Percentiles rank a stretch among this genome's conserved stretches.
Conservation (phyloP, 2,888 invertebrate species). For the Noctua fimbriata region DNA sequence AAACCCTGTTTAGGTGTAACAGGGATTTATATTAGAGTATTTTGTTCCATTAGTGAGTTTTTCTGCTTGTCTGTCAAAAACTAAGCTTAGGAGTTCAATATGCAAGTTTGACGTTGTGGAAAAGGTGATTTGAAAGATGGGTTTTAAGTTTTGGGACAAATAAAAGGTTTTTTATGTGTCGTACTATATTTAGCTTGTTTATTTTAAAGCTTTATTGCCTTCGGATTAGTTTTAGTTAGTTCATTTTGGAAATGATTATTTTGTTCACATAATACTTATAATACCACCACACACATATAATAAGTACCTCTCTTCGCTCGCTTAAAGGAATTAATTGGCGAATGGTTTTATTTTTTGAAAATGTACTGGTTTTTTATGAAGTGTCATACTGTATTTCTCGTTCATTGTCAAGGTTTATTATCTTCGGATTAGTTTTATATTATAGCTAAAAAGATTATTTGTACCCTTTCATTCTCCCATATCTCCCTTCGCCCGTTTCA, state of each 20-base stretch:
- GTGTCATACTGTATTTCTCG: background rate
- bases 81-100: conserved; percentile 16
- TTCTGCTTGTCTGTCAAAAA: conserved; percentile 17
- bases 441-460: too few species aligned
- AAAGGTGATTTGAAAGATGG: background rate
- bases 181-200: background rate
- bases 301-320: too few species aligned
- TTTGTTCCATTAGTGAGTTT: conserved; percentile 51
- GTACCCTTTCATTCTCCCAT: too few species aligned
- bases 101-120: background rate
- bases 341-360: background rate
- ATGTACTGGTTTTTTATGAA: background rate
- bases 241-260: background rate
- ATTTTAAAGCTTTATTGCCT: background rate
- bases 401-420: background rate
- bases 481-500: background rate
- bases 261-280: too few species aligned
- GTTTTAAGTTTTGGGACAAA: background rate
- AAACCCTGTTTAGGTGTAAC: conserved; percentile 54
- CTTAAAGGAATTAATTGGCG: too few species aligned
- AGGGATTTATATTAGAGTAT: conserved; percentile 51
- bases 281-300: too few species aligned
- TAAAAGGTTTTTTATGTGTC: background rate
- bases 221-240: background rate
- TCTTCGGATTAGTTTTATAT: too few species aligned